Evolutionary conservation across 1,140 invertebrate species (phyloP), one percentile per base, ranked within the genome.

Genomic region (Drosophila quadrilineata): DNA sequence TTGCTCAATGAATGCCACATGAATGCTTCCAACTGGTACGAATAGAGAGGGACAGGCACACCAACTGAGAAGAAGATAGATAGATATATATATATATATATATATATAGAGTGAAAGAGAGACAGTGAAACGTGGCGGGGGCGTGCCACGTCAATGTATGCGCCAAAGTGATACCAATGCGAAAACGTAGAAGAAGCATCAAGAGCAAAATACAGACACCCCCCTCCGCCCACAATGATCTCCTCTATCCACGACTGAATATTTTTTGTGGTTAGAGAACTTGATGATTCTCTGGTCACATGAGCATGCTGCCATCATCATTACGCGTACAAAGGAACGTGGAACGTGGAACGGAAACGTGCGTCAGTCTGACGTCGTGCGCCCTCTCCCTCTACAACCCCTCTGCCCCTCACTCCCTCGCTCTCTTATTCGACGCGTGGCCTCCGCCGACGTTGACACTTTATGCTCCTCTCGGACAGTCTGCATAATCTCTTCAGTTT

Each of bases 1-100:
- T 75, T 72, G 76, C 36, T 82, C 35, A 82, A 82, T 82, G 76
- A 75, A 82, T 68, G 45, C 22, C 35, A 28, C 14, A 40, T 19
- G 57, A 43, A 26, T 52, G 57, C 17, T 31, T 41, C 56, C n/a
- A 40, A 53, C 24, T 14, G 26, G 38, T 21, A n/a, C 28, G n/a
- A 28, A 10, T n/a, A 9, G 28, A 22, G 26, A 5, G 12, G n/a
- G n/a, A n/a, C n/a, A n/a, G n/a, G n/a, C n/a, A n/a, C n/a, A n/a
- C 14, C 12, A 3, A 3, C 16, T 31, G 45, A 9, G 22, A 6
- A 16, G 46, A 3, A 35, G 19, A n/a, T n/a, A n/a, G n/a, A n/a
- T n/a, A n/a, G n/a, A n/a, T n/a, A n/a, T n/a, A n/a, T n/a, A n/a
- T n/a, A n/a, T n/a, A n/a, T n/a, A n/a, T n/a, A n/a, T n/a, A n/a